phyloP scores from a whole-genome alignment of 1,140 invertebrate genomes.

The Elymnias hypermnestra region DNA sequence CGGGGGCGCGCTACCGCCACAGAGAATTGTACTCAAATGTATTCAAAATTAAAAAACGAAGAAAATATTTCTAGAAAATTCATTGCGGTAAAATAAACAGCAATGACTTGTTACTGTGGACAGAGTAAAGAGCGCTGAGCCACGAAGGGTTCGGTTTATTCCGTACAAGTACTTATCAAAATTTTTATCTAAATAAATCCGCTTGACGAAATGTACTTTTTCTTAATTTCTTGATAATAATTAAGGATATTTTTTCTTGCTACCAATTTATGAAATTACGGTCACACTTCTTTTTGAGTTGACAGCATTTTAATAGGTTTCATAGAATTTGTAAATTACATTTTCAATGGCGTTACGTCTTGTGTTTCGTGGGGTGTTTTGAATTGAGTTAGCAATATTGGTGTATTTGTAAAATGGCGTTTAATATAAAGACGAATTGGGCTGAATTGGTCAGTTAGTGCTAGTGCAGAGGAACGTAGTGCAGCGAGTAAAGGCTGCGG shows the following conservation, averaged over 20 bases:
- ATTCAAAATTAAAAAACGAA: conserved; percentile 73
- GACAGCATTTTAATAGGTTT: conserved; percentile 2
- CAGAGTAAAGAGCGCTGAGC: conserved; percentile 16
- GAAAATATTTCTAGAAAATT: conserved; percentile 69
- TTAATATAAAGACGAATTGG: conserved; percentile 19
- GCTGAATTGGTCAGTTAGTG: conserved; percentile 15
- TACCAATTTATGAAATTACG: too few relatives aligned
- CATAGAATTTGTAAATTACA: background rate
- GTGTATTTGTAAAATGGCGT: conserved; percentile 10
- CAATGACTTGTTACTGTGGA: conserved; percentile 56
- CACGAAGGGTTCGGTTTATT: conserved; percentile 5
- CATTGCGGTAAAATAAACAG: conserved; percentile 72
- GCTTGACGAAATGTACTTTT: too few relatives aligned
- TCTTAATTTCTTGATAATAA: too few relatives aligned
- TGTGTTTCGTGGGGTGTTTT: background rate
- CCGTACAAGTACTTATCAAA: too few relatives aligned
- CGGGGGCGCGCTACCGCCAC: conserved; percentile 66
- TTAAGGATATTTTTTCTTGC: background rate
- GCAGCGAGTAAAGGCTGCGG: conserved; percentile 42
- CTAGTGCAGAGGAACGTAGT: conserved; percentile 12
- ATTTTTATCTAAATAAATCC: too few relatives aligned
- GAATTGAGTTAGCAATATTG: background rate
- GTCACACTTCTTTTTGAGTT: background rate
- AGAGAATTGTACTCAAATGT: conserved; percentile 71
- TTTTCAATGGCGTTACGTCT: background rate